Evolutionary conservation across 2,113 vertebrate genomes (phyloP).

Genomic region (Trematomus loennbergii): DNA sequence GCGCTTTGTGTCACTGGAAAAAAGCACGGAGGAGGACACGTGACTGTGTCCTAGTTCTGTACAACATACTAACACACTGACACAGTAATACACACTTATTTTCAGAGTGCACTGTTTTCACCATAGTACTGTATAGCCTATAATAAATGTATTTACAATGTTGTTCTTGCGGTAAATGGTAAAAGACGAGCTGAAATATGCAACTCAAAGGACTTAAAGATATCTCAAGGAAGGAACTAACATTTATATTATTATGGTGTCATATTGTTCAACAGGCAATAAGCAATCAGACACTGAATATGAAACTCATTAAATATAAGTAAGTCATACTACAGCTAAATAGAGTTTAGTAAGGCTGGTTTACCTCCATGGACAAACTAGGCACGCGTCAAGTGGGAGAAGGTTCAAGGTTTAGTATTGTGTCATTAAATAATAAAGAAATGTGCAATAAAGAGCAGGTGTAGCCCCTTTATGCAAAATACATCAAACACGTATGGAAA

Average conservation of each 20-base stretch:
- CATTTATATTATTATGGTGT: not conserved
- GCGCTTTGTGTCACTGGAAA: constrained; percentile 18
- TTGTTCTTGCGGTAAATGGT: not conserved
- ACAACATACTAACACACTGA: not conserved
- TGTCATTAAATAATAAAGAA: not conserved
- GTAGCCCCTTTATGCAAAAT: not conserved
- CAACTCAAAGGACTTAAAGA: not conserved
- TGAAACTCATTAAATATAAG: not conserved
- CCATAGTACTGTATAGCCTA: no score
- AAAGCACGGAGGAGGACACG: not conserved
- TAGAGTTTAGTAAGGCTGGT: not conserved
- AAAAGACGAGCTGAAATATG: not conserved
- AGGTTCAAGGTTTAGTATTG: not conserved
- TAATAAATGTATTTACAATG: no score
- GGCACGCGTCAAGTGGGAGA: not conserved
- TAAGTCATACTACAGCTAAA: not conserved
- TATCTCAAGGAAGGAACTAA: not conserved
- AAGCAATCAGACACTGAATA: not conserved
- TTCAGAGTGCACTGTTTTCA: not conserved
- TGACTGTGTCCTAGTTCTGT: not conserved
- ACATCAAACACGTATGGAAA: not conserved
- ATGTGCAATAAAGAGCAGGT: no score
- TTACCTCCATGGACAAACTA: not conserved
- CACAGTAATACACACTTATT: not conserved
- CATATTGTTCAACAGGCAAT: not conserved